Conservation (phyloP, 2,888 invertebrate species). For the Brachypalpus laphriformis region DNA sequence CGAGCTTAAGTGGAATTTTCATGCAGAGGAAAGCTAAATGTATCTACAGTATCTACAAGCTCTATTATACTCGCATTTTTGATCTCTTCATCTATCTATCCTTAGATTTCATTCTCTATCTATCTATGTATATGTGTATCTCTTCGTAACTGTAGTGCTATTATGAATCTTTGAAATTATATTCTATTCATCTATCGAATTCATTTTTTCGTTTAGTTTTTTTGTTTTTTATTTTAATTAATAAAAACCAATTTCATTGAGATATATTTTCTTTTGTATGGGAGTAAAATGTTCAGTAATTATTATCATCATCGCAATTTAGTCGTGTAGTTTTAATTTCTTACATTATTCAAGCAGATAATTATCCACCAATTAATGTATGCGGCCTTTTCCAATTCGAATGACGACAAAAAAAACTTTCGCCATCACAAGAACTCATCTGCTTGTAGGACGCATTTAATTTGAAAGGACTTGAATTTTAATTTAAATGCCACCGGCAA, state of each 20-base stretch:
- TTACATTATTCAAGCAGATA: slow-evolving; percentile 2
- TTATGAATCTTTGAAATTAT: slow-evolving; percentile 76
- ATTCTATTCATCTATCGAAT: slow-evolving; percentile 35
- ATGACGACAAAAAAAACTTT: not conserved
- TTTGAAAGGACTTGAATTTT: slow-evolving; percentile 32
- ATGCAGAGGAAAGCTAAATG: slow-evolving; percentile 16
- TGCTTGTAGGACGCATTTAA: slow-evolving; percentile 2
- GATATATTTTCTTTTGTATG: slow-evolving; percentile 73
- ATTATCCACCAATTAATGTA: slow-evolving; percentile 34
- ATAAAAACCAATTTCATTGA: slow-evolving; percentile 19
- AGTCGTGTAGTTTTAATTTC: slow-evolving; percentile 1
- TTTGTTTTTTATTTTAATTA: slow-evolving; percentile 26
- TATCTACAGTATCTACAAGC: slow-evolving; percentile 8
- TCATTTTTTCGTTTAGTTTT: slow-evolving; percentile 67
- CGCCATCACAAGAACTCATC: not conserved
- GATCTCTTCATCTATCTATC: slow-evolving; percentile 35
- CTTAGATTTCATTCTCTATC: slow-evolving; percentile 35
- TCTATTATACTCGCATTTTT: slow-evolving; percentile 34
- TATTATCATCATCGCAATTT: slow-evolving; percentile 30
- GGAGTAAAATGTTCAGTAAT: slow-evolving; percentile 74
- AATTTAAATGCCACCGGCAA: slow-evolving; percentile 53
- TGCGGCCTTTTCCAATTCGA: not conserved
- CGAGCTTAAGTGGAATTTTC: slow-evolving; percentile 19
- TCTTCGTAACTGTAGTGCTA: slow-evolving; percentile 75
- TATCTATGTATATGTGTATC: slow-evolving; percentile 67